Base-by-base conservation (phyloP, 64 coral and sea anemone species). In the Hydrozoanthus tunicans region DNA sequence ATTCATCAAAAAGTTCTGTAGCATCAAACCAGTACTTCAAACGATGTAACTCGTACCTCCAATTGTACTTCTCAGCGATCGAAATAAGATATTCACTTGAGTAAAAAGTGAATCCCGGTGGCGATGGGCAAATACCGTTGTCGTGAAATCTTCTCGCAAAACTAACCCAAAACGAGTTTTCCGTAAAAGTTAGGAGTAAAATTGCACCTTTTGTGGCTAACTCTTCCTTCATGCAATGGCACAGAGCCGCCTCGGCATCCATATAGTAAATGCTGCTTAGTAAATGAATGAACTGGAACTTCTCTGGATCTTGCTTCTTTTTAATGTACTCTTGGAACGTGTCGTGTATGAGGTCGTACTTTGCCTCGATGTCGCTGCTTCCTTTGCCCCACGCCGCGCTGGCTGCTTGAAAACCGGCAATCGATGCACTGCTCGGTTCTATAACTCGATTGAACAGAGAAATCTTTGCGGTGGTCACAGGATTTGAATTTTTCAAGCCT, bases 241-340 rank as follows among this genome's bases (percentile, higher is more conserved):
- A 14, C 53, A 86, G 83, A 59, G 83, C 56, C 73, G 72, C 83
- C 2, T 86, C 83, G 17, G 83, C 83, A 4, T 86, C 60, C 83
- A 86, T 86, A 56, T 86, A 59, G 13, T 86, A 86, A 86, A 86
- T 86, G 17, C 83, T 86, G 83, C 20, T 86, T 56, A 74, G 24
- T 3, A 86, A 60, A 73, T 74, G 68, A 86, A 86, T 74, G 1
- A 86, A 14, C 9, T 74, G 68, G 24, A 86, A 86, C 67, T 24
- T 23, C 13, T 24, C 68, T 12, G 83, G 54, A 4, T 73, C 68
- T 7, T 6, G 83, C 26, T 59, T 56, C n/a, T 73, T 86, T 25
- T 1, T 5, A 58, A 54, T 56, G 69, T 86, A 86, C n/a, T 86
- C 67, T 73, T 86, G 83, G 15, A 86, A 86, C 8, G 83, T 74